Percentiles rank a stretch among this genome's conserved stretches.
Evolutionary conservation across 2,113 vertebrate species (phyloP).

Genomic region (Cinclus cinclus): DNA sequence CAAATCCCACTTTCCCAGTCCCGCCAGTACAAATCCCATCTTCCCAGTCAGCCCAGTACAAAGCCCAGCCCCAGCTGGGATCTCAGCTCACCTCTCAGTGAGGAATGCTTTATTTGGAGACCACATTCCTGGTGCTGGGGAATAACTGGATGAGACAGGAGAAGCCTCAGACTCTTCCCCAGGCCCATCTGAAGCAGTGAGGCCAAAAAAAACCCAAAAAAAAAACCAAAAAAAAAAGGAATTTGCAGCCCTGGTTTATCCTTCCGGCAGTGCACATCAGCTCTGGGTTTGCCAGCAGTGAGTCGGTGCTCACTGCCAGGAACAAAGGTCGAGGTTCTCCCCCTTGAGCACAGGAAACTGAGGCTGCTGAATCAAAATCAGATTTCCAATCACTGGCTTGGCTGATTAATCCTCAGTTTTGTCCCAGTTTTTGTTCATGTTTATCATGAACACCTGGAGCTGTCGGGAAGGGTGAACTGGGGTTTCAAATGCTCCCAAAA

Average conservation of each 20-base stretch:
- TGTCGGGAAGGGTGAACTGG: neutral
- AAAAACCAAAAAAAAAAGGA: neutral
- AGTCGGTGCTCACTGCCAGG: neutral
- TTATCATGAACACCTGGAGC: neutral
- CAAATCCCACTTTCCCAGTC: neutral
- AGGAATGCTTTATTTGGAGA: neutral
- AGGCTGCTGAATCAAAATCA: conserved; percentile 2
- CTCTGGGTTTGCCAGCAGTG: neutral
- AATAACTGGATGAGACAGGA: neutral
- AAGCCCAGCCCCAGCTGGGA: too few relatives aligned
- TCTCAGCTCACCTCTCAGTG: neutral
- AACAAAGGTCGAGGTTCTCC: conserved; percentile 34
- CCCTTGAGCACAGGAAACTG: neutral
- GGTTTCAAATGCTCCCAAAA: neutral
- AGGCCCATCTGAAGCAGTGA: neutral
- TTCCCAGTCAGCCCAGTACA: too few relatives aligned
- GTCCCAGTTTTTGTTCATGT: neutral
- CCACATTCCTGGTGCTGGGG: neutral
- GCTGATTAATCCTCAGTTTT: neutral
- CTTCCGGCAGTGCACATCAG: neutral
- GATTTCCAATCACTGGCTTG: neutral
- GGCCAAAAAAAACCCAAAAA: neutral
- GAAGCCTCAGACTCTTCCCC: neutral
- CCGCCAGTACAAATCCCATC: too few relatives aligned
- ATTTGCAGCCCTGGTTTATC: neutral